phyloP scores from a whole-genome alignment of 2,888 invertebrate species.

The Teleogryllus oceanicus region DNA sequence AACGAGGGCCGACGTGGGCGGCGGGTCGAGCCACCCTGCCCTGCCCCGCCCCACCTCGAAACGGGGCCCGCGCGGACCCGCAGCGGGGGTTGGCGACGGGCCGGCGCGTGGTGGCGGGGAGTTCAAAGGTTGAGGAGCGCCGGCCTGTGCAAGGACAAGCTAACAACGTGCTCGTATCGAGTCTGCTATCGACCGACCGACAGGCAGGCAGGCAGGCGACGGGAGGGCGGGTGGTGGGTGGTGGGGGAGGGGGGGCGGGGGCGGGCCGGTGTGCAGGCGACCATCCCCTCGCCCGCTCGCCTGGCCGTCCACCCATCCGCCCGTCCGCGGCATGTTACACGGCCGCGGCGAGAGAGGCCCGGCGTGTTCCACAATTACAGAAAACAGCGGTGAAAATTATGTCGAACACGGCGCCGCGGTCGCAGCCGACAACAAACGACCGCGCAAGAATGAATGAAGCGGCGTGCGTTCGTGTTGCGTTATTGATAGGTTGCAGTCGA shows the following conservation, averaged over 20 bases:
- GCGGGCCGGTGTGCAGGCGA: background rate
- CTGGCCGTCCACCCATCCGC: too few relatives aligned
- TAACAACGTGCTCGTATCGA: background rate
- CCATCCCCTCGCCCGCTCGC: too few relatives aligned
- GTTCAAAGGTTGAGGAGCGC: too few relatives aligned
- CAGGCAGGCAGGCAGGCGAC: background rate
- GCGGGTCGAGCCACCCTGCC: too few relatives aligned
- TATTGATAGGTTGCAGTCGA: too few relatives aligned
- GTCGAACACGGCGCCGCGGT: background rate
- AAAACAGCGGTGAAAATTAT: background rate
- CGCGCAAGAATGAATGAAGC: background rate
- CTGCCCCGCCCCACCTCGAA: too few relatives aligned
- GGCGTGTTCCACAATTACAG: background rate
- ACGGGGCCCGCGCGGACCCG: too few relatives aligned
- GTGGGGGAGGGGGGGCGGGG: background rate
- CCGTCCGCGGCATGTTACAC: background rate
- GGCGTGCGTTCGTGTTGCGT: background rate
- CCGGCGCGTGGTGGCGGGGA: too few relatives aligned
- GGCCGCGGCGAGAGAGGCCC: background rate
- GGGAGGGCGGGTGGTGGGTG: background rate
- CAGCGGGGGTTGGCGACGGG: too few relatives aligned
- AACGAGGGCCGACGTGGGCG: too few relatives aligned
- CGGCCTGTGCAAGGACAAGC: too few relatives aligned
- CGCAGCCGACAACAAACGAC: background rate
- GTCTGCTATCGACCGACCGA: background rate